phyloP scores from a whole-genome alignment of 2,113 vertebrate genomes.

The Oreochromis tanganicae region DNA sequence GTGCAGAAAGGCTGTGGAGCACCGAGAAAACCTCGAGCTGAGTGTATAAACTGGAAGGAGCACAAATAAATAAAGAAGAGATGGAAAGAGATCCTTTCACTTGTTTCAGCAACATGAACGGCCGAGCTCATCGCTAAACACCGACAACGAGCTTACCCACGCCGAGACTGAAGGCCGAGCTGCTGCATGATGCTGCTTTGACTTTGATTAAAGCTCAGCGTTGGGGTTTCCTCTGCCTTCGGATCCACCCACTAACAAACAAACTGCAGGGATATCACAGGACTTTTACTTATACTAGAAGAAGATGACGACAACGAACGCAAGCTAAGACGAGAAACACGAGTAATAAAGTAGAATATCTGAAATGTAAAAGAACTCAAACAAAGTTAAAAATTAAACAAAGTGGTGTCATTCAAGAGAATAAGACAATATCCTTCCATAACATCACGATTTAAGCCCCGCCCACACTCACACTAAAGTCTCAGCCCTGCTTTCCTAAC shows the following conservation, averaged over 20 bases:
- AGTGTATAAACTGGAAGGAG: slow-evolving; percentile 70
- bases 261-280: neutral
- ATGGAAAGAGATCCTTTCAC: neutral
- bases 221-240: neutral
- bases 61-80: neutral
- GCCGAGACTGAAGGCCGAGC: neutral
- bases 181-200: neutral
- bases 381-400: neutral
- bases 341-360: neutral
- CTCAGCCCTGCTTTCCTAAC: neutral
- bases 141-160: slow-evolving; percentile 24
- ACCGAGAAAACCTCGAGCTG: slow-evolving; percentile 82
- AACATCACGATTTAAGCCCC: neutral
- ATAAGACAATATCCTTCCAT: neutral
- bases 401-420: neutral
- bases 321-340: neutral
- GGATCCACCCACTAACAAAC: neutral
- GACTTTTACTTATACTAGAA: neutral
- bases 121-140: slow-evolving; percentile 60
- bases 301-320: neutral
- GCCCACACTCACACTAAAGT: neutral
- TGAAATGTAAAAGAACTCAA: neutral
- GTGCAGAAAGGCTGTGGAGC: slow-evolving; percentile 86
- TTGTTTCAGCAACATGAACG: slow-evolving; percentile 44
- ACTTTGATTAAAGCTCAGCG: neutral